Evolutionary conservation across 1,140 invertebrate species (phyloP).

Genomic region (Zaprionus ornatus): DNA sequence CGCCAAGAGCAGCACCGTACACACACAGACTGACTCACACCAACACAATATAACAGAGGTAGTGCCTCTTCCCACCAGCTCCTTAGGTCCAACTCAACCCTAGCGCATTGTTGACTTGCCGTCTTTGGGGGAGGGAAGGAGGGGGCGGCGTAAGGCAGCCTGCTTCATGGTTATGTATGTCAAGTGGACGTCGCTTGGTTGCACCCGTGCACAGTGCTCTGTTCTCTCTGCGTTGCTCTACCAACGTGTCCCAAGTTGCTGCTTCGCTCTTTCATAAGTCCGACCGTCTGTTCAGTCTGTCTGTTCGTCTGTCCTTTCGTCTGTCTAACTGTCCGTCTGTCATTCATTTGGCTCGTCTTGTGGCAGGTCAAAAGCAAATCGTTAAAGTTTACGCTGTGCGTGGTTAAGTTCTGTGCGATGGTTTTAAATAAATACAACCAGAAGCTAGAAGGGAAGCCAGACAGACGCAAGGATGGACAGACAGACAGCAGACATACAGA

Average conservation of each 20-base stretch:
- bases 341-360: constrained; percentile 69
- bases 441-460: background rate
- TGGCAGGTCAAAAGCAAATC: constrained; percentile 72
- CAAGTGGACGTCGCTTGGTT: constrained; percentile 64
- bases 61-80: background rate
- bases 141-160: background rate
- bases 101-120: constrained; percentile 45
- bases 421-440: constrained; percentile 57
- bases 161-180: constrained; percentile 57
- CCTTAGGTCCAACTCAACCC: constrained; percentile 15
- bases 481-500: constrained; percentile 1
- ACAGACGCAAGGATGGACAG: background rate
- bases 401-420: constrained; percentile 65
- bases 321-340: constrained; percentile 10
- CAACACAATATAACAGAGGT: background rate
- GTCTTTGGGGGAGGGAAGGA: constrained; percentile 11
- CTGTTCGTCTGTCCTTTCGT: background rate
- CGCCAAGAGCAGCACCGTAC: constrained; percentile 21
- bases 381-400: constrained; percentile 66
- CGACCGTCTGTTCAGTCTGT: background rate
- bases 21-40: constrained; percentile 13
- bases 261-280: background rate
- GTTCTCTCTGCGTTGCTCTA: constrained; percentile 3
- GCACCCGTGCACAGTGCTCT: constrained; percentile 29
- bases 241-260: constrained; percentile 27